phyloP scores from a whole-genome alignment of 2,113 vertebrate genomes.

The Strigops habroptila region DNA sequence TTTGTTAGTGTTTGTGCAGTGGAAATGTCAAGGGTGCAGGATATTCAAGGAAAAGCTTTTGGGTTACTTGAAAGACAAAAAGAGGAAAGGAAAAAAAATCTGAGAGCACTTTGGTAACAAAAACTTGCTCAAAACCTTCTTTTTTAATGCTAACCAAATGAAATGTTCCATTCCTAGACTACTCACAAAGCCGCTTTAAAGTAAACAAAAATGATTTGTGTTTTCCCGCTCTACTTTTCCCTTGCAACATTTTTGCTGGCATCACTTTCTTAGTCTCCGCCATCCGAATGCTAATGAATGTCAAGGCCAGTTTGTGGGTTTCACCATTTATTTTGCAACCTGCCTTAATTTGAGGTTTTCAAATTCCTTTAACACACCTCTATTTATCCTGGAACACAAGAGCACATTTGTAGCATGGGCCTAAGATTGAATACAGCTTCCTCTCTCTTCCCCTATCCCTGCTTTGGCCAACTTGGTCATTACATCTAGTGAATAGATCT shows the following conservation, averaged over 20 bases:
- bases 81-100: background rate
- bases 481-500: constrained; percentile 55
- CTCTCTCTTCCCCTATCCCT: constrained; percentile 23
- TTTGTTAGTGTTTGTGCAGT: background rate
- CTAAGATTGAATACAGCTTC: constrained; percentile 51
- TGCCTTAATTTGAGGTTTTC: constrained; percentile 59
- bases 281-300: constrained; percentile 48
- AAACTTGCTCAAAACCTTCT: background rate
- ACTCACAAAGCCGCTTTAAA: constrained; percentile 31
- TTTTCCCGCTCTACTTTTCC: constrained; percentile 26
- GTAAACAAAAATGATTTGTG: constrained; percentile 52
- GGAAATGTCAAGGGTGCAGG: background rate
- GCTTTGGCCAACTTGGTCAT: constrained; percentile 41
- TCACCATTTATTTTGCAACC: constrained; percentile 69
- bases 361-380: constrained; percentile 75
- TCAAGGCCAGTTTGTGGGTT: constrained; percentile 39
- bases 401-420: constrained; percentile 74
- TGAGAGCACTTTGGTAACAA: background rate
- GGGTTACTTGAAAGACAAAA: background rate
- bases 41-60: background rate
- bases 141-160: background rate
- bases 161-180: constrained; percentile 1
- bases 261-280: background rate
- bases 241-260: constrained; percentile 36
- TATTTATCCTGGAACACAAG: constrained; percentile 82